phyloP scores from a whole-genome alignment of 2,113 vertebrate species.

The Podarcis cretensis region DNA sequence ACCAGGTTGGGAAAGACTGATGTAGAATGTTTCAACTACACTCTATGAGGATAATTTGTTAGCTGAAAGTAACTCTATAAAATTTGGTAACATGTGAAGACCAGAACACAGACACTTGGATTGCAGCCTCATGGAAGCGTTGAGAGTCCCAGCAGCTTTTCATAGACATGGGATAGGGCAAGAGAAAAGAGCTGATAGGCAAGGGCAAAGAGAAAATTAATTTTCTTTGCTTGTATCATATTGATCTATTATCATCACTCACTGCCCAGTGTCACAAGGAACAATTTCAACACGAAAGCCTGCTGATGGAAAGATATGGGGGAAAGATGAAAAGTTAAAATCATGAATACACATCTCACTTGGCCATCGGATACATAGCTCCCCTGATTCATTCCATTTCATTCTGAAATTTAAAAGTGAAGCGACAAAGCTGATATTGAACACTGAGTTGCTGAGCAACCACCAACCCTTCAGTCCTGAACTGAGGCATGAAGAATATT shows the following conservation, averaged over 20 bases:
- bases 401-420: constrained; percentile 45
- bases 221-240: constrained; percentile 35
- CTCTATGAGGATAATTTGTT: background rate
- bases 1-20: background rate
- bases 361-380: constrained; percentile 48
- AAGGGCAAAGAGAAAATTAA: background rate
- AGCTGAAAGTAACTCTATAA: background rate
- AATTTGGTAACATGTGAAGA: constrained; percentile 36
- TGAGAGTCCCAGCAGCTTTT: background rate
- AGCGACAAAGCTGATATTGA: constrained; percentile 49
- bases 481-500: constrained; percentile 63
- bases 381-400: constrained; percentile 38
- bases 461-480: constrained; percentile 60
- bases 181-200: constrained; percentile 10
- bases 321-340: background rate
- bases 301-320: constrained; percentile 38
- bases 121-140: constrained; percentile 42
- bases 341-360: constrained; percentile 25
- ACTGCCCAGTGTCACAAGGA: constrained; percentile 24
- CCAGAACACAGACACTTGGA: constrained; percentile 35
- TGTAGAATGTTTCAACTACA: background rate
- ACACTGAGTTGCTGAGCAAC: constrained; percentile 64
- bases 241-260: constrained; percentile 28
- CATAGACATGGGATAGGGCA: constrained; percentile 9
- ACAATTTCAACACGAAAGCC: constrained; percentile 32